A percentile compares a stretch with the other conserved stretches of the same genome.
phyloP scores from a whole-genome alignment of 1,140 invertebrate genomes.

The Pseudomyrmex pallidus region DNA sequence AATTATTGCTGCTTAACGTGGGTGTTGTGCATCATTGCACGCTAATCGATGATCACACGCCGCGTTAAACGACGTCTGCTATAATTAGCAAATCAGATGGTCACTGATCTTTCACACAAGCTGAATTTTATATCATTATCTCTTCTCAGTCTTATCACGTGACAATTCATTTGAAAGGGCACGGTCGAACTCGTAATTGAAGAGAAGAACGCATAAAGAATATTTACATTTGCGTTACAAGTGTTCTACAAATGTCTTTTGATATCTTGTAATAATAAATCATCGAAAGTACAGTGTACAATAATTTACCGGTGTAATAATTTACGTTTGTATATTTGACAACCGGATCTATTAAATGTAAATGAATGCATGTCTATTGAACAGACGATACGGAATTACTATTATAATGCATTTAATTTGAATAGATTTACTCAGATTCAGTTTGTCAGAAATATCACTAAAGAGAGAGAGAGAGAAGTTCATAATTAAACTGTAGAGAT shows the following conservation, averaged over 20 bases:
- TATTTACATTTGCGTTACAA: not conserved
- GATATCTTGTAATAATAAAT: not conserved
- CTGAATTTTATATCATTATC: slow-evolving; percentile 5
- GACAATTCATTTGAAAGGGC: not conserved
- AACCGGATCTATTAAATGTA: not conserved
- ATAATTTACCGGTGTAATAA: not conserved
- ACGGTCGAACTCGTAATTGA: not conserved
- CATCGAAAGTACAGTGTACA: not conserved
- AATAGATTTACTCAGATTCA: not conserved
- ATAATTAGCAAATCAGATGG: slow-evolving; percentile 47
- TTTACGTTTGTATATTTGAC: slow-evolving; percentile 3
- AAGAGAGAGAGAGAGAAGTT: not conserved
- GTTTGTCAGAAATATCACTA: not conserved
- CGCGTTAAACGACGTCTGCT: slow-evolving; percentile 19
- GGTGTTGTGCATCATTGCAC: slow-evolving; percentile 47
- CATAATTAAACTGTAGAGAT: slow-evolving; percentile 48
- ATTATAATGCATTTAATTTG: slow-evolving; percentile 48
- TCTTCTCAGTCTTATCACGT: slow-evolving; percentile 4
- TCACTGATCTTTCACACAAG: slow-evolving; percentile 41
- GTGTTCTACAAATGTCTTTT: not conserved
- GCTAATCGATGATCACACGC: slow-evolving; percentile 59
- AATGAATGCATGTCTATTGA: not conserved
- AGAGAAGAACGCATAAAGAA: not conserved
- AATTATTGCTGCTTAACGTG: slow-evolving; percentile 48
- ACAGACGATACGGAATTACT: slow-evolving; percentile 30